Base-by-base conservation (phyloP, 2,113 vertebrate species). In the Solea solea region DNA sequence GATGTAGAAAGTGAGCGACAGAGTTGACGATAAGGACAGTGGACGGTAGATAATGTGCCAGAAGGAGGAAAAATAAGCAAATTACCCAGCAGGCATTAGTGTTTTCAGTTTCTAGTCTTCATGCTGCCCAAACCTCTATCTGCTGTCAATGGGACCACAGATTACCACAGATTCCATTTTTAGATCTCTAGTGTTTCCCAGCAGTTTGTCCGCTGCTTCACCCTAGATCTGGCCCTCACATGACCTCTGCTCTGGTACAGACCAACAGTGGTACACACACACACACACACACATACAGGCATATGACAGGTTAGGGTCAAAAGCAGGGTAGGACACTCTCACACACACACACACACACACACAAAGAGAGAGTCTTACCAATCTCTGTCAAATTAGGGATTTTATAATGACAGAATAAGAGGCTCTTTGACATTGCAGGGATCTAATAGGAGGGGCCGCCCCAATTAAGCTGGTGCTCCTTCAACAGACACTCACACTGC, bases 351-450 rank as follows among this genome's bases (percentile, higher is more conserved):
- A 60, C 71, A 59, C n/a, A 61, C 55, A 62, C 64, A 63, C 51
- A 64, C 53, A 72, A 48, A 59, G 53, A 48, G 60, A 82, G 62
- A 63, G 75, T 64, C 78, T 69, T 3, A 69, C 55, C 72, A 76
- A 86, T 85, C 69, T 58, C 65, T 84, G 76, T 79, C 81, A 86
- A 80, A 84, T 86, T 85, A 74, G 28, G 21, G 49, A 50, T 78
- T 84, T 88, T 82, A 85, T 86, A 82, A 84, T 80, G 74, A 79
- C 67, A 48, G 81, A 82, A 85, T 76, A 85, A 88, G 71, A 53
- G 69, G 7, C 63, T 82, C 72, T 82, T 80, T 88, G 77, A 87
- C 77, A 83, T 52, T 54, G 65, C 40, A 68, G 76, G 72, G 85
- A 75, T 59, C 80, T 86, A 85, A 88, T 89, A 83, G 40, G 55